Percentiles rank a stretch among this genome's conserved stretches.
Evolutionary conservation across 2,113 vertebrate species (phyloP).

Genomic region (Gila orcuttii): DNA sequence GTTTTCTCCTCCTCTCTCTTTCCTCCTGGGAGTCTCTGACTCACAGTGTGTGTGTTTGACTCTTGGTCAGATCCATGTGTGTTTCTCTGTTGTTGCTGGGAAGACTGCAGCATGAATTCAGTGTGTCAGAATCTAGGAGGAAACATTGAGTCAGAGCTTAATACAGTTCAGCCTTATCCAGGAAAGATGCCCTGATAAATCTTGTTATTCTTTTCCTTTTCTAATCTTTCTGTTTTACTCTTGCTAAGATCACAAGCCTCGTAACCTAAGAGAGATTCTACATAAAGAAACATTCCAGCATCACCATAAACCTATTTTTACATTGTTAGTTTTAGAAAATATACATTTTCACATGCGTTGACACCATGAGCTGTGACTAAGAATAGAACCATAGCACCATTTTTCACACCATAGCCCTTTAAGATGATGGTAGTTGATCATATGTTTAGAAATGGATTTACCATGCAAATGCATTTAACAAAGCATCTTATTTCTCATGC

Average conservation of each 20-base stretch:
- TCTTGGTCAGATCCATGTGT: not conserved
- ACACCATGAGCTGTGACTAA: not conserved
- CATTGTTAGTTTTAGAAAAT: not conserved
- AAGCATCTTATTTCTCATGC: not conserved
- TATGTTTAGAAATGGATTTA: not conserved
- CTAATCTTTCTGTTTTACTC: not conserved
- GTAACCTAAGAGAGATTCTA: not conserved
- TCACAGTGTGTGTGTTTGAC: constrained; percentile 21
- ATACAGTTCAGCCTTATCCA: not conserved
- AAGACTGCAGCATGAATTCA: constrained; percentile 4
- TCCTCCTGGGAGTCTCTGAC: constrained; percentile 15
- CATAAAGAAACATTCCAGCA: not conserved
- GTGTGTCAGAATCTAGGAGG: not conserved
- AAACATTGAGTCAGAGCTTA: constrained; percentile 32
- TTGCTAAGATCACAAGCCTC: not conserved
- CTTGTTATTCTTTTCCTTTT: not conserved
- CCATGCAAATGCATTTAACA: not conserved
- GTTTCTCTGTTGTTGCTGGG: constrained; percentile 25
- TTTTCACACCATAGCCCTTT: not conserved
- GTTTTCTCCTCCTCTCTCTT: constrained; percentile 56
- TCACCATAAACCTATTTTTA: not conserved
- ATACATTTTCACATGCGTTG: not conserved
- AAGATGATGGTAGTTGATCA: not conserved
- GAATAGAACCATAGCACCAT: not conserved
- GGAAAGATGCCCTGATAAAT: not conserved